Evolutionary conservation across 2,113 vertebrate species (phyloP).

Genomic region (Cephalophus harveyi): DNA sequence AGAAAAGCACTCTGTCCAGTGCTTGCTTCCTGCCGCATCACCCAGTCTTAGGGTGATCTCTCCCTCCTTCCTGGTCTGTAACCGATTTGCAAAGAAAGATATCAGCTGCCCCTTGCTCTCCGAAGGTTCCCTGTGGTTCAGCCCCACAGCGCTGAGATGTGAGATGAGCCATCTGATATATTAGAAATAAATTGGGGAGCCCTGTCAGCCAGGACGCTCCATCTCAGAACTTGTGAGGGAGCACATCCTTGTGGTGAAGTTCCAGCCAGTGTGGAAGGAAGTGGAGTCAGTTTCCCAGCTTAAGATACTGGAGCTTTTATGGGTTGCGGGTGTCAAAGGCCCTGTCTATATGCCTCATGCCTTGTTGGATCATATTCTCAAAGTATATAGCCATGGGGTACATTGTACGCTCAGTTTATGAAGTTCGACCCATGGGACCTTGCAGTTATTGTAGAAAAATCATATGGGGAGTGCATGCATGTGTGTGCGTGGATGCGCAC

Average conservation of each 20-base stretch:
- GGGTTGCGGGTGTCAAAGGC: not conserved
- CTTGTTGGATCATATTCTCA: not conserved
- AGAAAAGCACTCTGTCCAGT: not conserved
- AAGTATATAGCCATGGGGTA: not conserved
- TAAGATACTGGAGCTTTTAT: not conserved
- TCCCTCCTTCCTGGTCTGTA: not conserved
- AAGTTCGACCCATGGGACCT: not conserved
- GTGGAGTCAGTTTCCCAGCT: not conserved
- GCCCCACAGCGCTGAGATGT: not conserved
- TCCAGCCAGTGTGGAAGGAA: not conserved
- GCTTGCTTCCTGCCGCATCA: not conserved
- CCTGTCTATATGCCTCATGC: not conserved
- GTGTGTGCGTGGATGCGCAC: not conserved
- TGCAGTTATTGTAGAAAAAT: not conserved
- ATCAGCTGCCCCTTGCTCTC: not conserved
- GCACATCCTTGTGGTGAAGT: not conserved
- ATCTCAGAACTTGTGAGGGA: not conserved
- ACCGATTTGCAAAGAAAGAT: not conserved
- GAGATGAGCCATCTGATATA: not conserved
- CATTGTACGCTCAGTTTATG: not conserved
- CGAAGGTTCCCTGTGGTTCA: not conserved
- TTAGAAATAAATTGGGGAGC: not conserved
- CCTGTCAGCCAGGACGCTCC: not conserved
- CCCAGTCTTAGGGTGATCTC: not conserved
- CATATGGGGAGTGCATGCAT: not conserved